Evolutionary conservation across 35 echinoderm and acorn worm genomes (phyloP).

Genomic region (Heliocidaris tuberculata): DNA sequence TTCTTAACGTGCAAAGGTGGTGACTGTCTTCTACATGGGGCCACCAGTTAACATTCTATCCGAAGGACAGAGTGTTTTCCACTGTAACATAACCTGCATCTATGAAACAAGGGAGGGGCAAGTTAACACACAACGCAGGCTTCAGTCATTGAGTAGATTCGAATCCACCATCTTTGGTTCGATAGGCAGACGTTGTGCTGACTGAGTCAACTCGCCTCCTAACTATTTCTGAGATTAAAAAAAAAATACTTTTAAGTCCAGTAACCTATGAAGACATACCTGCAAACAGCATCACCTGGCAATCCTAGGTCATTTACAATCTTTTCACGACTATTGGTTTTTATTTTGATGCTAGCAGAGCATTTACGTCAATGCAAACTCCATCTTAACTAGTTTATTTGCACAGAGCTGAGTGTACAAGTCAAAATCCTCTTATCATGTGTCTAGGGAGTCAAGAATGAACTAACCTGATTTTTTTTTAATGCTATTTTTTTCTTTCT

Average conservation of each 20-base stretch:
- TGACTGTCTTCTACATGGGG: no score
- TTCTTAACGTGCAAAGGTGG: no score
- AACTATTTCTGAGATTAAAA: no score
- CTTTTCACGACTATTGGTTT: background rate
- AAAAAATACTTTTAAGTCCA: background rate
- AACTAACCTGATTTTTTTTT: background rate
- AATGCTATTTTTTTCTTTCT: background rate
- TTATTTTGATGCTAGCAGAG: background rate
- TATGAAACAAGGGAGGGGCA: no score
- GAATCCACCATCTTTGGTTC: no score
- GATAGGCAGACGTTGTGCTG: no score
- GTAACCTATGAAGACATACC: background rate
- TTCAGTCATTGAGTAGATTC: no score
- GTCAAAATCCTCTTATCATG: background rate
- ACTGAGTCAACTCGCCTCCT: no score
- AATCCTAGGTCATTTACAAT: background rate
- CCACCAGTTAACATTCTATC: no score
- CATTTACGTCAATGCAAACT: background rate
- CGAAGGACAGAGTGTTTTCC: no score
- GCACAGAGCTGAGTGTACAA: background rate
- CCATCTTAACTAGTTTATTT: background rate
- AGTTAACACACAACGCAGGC: no score
- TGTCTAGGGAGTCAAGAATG: background rate
- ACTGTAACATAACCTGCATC: no score
- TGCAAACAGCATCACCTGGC: background rate